Percentiles rank a stretch among this genome's conserved stretches.
These are phyloP conservation scores for Pristis pectinata DNA, from an alignment of 2,797 vertebrate genomes.

Conservation along the genomic window DNA sequence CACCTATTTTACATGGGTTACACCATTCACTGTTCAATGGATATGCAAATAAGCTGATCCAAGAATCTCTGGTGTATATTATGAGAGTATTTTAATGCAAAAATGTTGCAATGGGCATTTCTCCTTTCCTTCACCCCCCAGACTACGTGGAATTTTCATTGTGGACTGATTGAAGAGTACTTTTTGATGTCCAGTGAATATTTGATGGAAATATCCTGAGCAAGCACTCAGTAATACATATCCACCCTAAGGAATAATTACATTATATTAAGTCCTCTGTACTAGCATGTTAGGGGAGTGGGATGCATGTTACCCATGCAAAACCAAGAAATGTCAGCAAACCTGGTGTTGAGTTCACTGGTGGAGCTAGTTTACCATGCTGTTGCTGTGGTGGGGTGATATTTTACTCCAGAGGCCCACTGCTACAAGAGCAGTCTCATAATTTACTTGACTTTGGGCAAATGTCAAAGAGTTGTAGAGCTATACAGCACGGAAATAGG, in stretches of 20 bases:
- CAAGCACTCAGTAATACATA: neutral
- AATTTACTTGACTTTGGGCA: too few species aligned
- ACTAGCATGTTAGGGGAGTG: too few species aligned
- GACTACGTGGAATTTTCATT: neutral
- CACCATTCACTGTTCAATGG: neutral
- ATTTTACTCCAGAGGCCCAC: too few species aligned
- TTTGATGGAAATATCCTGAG: neutral
- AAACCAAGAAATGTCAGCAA: too few species aligned
- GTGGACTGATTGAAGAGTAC: neutral
- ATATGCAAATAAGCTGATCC: neutral
- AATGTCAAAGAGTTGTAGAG: too few species aligned
- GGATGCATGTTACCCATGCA: too few species aligned
- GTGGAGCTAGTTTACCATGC: too few species aligned
- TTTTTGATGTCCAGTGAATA: neutral
- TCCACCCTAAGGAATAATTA: neutral
- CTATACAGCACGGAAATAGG: too few species aligned
- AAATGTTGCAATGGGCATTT: neutral
- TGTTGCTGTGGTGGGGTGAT: too few species aligned
- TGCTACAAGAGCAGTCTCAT: too few species aligned
- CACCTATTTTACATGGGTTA: neutral
- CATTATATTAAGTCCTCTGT: too few species aligned
- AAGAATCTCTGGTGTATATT: neutral
- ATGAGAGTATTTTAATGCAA: neutral
- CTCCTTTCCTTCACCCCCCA: neutral
- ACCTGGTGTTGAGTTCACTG: too few species aligned